phyloP scores from a whole-genome alignment of 1,140 invertebrate species.

The Cheumatopsyche charites region DNA sequence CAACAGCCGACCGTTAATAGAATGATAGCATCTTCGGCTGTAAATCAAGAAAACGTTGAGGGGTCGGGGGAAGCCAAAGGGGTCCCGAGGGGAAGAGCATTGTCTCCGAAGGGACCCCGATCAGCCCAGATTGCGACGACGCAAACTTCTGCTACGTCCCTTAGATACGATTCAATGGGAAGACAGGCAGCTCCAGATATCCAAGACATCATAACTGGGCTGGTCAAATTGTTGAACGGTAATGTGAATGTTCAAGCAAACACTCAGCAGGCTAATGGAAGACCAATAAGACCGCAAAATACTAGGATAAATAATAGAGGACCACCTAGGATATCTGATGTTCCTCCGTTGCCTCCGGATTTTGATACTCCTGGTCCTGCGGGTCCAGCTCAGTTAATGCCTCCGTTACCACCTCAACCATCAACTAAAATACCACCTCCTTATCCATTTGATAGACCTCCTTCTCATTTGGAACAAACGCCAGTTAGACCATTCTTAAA shows the following conservation, averaged over 20 bases:
- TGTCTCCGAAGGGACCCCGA: conserved; percentile 69
- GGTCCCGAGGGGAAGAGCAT: conserved; percentile 70
- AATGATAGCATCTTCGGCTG: conserved; percentile 32
- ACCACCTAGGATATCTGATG: conserved; percentile 79
- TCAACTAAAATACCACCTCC: conserved; percentile 65
- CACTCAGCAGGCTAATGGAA: conserved; percentile 61
- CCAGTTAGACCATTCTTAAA: conserved; percentile 65
- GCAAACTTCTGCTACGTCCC: conserved; percentile 55
- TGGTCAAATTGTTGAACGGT: conserved; percentile 86
- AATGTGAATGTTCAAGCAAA: conserved; percentile 83
- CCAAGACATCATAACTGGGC: conserved; percentile 88
- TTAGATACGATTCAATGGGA: conserved; percentile 50
- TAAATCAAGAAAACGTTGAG: conserved; percentile 20
- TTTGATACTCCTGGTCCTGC: conserved; percentile 68
- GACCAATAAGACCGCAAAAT: conserved; percentile 64
- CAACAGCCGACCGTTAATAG: conserved; percentile 13
- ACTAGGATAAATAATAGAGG: conserved; percentile 87
- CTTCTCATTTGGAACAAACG: conserved; percentile 49
- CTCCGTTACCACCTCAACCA: conserved; percentile 60
- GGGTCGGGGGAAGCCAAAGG: conserved; percentile 72
- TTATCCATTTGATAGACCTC: conserved; percentile 72
- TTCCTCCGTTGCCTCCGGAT: conserved; percentile 70
- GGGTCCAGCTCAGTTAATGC: conserved; percentile 48
- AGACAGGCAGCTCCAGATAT: conserved; percentile 74
- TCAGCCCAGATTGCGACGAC: conserved; percentile 48